Evolutionary conservation across 2,797 vertebrate species (phyloP).

Genomic region (Cossypha caffra): DNA sequence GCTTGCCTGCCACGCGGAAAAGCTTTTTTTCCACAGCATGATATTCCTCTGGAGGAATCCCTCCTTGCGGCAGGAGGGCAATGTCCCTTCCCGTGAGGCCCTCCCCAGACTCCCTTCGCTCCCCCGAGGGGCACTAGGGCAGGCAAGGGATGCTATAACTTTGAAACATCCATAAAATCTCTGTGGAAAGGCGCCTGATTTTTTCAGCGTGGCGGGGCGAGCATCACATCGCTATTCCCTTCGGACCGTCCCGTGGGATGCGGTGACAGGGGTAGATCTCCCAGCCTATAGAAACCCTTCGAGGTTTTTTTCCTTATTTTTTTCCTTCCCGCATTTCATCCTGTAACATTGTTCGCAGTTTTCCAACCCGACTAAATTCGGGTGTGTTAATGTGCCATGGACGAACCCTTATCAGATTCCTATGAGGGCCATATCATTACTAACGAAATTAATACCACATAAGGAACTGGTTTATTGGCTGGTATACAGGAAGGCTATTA

Average conservation of each 20-base stretch:
- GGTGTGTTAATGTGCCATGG: constrained; percentile 54
- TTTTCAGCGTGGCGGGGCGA: neutral
- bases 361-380: neutral
- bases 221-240: neutral
- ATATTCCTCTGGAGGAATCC: constrained; percentile 17
- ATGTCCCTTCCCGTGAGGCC: neutral
- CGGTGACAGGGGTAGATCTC: neutral
- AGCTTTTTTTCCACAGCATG: neutral
- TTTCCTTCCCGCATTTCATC: neutral
- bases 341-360: neutral
- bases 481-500: constrained; percentile 53
- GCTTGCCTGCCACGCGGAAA: neutral
- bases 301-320: neutral
- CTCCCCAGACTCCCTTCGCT: neutral
- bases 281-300: neutral
- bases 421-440: constrained; percentile 47
- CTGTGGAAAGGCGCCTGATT: constrained; percentile 25
- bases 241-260: neutral
- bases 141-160: neutral
- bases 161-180: neutral
- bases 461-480: constrained; percentile 75
- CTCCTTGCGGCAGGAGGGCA: neutral
- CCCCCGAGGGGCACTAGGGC: neutral
- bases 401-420: constrained; percentile 64
- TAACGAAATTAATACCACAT: constrained; percentile 74